Percentiles rank a stretch among this genome's conserved stretches.
Evolutionary conservation across 2,797 vertebrate species (phyloP).

Genomic region (Percopsis omiscomaycus): DNA sequence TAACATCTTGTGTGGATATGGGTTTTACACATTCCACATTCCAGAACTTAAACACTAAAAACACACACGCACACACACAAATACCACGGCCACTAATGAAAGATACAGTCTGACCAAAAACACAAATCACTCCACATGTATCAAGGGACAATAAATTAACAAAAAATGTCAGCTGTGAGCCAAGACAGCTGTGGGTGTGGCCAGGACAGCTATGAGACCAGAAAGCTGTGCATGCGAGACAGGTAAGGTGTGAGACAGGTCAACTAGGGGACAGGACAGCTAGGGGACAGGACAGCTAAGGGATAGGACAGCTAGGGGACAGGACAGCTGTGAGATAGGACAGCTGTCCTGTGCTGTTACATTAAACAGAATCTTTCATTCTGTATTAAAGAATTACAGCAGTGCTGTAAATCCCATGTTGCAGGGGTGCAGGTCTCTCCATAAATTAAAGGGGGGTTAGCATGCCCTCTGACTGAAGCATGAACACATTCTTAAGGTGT

Average conservation of each 20-base stretch:
- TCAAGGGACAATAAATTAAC: too few relatives aligned
- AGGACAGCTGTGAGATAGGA: slow-evolving; percentile 44
- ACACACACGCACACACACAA: slow-evolving; percentile 42
- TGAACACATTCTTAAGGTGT: slow-evolving; percentile 64
- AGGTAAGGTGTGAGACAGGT: too few relatives aligned
- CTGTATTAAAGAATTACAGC: slow-evolving; percentile 57
- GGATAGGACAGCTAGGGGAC: slow-evolving; percentile 18
- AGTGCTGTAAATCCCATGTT: slow-evolving; percentile 63
- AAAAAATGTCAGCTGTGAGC: too few relatives aligned
- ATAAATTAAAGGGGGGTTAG: slow-evolving; percentile 58
- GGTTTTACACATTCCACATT: slow-evolving; percentile 37
- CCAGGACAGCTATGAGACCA: too few relatives aligned
- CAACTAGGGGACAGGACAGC: too few relatives aligned
- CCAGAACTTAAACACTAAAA: slow-evolving; percentile 54
- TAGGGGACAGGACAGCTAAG: too few relatives aligned
- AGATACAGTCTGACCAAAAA: too few relatives aligned
- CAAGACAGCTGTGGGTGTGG: too few relatives aligned
- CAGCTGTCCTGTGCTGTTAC: slow-evolving; percentile 18
- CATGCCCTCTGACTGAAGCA: slow-evolving; percentile 24
- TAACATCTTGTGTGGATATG: slow-evolving; percentile 38
- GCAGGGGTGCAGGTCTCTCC: slow-evolving; percentile 54
- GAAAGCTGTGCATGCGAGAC: too few relatives aligned
- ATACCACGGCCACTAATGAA: slow-evolving; percentile 25
- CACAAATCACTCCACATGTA: too few relatives aligned
- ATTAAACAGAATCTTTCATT: slow-evolving; percentile 44